These are phyloP conservation scores for Andrena trimmerana DNA, from an alignment of 2,888 invertebrate genomes.

Conservation along the genomic window DNA sequence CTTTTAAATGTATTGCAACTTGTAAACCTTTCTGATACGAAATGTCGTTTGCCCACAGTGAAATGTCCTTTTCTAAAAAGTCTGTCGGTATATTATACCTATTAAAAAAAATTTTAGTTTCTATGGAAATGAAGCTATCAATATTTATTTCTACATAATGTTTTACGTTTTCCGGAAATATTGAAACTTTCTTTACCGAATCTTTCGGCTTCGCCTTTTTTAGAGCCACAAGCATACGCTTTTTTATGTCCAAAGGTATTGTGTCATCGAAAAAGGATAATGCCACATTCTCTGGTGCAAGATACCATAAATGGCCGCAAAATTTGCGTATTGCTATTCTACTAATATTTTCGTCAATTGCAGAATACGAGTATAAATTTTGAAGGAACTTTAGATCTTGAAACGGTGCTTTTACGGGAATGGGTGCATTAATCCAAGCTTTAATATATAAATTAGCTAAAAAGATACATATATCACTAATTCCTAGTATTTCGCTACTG, in stretches of 20 bases:
- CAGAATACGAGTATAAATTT: not conserved
- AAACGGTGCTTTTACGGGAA: not conserved
- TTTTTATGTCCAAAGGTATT: not conserved
- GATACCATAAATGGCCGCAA: not conserved
- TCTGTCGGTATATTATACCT: slow-evolving; percentile 3
- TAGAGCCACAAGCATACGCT: not conserved
- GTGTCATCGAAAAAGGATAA: not conserved
- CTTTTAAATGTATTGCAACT: too few species aligned
- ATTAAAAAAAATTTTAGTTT: not conserved
- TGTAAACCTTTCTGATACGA: not conserved
- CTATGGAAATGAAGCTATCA: too few species aligned
- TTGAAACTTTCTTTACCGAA: not conserved
- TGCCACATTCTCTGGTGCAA: not conserved
- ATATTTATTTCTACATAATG: not conserved
- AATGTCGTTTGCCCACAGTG: not conserved
- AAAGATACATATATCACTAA: not conserved
- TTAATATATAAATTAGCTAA: not conserved
- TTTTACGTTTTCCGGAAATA: not conserved
- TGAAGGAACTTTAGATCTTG: not conserved
- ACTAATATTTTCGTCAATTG: slow-evolving; percentile 5
- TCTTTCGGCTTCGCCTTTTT: not conserved
- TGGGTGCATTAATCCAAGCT: slow-evolving; percentile 2
- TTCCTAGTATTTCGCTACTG: slow-evolving; percentile 1
- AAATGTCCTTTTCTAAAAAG: not conserved
- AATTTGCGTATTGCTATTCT: slow-evolving; percentile 4